These are phyloP conservation scores for Odontamblyopus lacepedii DNA, from an alignment of 2,797 vertebrate genomes.

Conservation along the genomic window DNA sequence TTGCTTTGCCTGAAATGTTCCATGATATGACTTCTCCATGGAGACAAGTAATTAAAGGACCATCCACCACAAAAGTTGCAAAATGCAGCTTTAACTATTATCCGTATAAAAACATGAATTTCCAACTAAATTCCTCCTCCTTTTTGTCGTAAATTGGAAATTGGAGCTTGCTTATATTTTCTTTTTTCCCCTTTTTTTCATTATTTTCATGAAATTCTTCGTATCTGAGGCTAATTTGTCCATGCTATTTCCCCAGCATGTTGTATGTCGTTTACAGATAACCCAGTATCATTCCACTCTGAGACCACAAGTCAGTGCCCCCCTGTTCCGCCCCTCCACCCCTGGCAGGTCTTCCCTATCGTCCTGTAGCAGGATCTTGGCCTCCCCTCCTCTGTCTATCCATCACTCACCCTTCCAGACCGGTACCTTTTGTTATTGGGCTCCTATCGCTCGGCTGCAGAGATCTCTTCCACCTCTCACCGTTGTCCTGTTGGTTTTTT, in stretches of 20 bases:
- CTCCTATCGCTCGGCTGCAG: constrained; percentile 62
- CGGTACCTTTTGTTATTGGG: constrained; percentile 53
- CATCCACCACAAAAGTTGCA: too few species aligned
- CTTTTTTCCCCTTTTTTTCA: too few species aligned
- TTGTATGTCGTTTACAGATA: not conserved
- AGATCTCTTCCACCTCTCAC: constrained; percentile 31
- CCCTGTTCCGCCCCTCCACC: constrained; percentile 3
- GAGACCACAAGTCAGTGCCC: constrained; percentile 48
- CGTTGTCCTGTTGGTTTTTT: constrained; percentile 30
- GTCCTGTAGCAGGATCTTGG: constrained; percentile 48
- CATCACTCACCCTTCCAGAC: constrained; percentile 45
- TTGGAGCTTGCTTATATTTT: too few species aligned
- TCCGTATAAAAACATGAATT: too few species aligned
- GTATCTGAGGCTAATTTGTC: not conserved
- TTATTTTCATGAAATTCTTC: not conserved
- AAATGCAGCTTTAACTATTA: too few species aligned
- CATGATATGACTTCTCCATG: too few species aligned
- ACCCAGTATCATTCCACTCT: constrained; percentile 18
- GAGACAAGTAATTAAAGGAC: too few species aligned
- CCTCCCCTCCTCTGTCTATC: constrained; percentile 37
- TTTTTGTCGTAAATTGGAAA: too few species aligned
- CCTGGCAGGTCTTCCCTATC: constrained; percentile 40
- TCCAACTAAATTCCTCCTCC: too few species aligned
- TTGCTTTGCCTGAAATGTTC: too few species aligned
- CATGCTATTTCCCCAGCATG: not conserved